phyloP scores from a whole-genome alignment of 2,113 vertebrate species.

The Chauna torquata region DNA sequence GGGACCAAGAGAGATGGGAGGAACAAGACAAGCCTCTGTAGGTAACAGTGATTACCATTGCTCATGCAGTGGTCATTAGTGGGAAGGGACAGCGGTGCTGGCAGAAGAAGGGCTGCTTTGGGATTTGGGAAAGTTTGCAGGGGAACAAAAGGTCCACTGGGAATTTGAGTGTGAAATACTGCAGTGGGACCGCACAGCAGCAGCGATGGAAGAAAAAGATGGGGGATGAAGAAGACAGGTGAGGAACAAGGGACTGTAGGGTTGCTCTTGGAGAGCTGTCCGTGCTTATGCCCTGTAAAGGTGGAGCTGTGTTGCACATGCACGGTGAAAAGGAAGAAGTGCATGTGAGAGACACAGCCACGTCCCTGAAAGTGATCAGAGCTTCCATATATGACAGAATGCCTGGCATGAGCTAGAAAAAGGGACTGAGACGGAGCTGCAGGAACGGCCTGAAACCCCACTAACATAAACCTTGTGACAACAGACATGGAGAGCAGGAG shows the following conservation, averaged over 20 bases:
- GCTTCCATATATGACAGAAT: background rate
- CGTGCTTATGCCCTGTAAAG: background rate
- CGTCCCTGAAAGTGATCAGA: background rate
- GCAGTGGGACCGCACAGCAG: background rate
- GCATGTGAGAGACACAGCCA: background rate
- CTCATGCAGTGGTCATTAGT: background rate
- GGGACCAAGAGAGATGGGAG: background rate
- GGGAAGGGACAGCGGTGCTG: background rate
- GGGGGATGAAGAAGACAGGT: background rate
- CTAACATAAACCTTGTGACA: background rate
- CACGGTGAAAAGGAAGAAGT: background rate
- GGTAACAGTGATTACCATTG: background rate
- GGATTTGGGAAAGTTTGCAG: background rate
- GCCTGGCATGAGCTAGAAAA: background rate
- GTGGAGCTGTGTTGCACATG: background rate
- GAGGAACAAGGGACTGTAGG: background rate
- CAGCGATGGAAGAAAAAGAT: background rate
- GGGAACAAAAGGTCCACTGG: background rate
- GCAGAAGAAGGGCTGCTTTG: background rate
- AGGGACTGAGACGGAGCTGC: background rate
- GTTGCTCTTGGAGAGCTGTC: background rate
- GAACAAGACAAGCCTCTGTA: background rate
- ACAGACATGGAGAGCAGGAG: background rate
- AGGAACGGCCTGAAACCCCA: background rate
- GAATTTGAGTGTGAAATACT: background rate